Evolutionary conservation across 2,797 vertebrate genomes (phyloP).

Genomic region (Anabacerthia variegaticeps): DNA sequence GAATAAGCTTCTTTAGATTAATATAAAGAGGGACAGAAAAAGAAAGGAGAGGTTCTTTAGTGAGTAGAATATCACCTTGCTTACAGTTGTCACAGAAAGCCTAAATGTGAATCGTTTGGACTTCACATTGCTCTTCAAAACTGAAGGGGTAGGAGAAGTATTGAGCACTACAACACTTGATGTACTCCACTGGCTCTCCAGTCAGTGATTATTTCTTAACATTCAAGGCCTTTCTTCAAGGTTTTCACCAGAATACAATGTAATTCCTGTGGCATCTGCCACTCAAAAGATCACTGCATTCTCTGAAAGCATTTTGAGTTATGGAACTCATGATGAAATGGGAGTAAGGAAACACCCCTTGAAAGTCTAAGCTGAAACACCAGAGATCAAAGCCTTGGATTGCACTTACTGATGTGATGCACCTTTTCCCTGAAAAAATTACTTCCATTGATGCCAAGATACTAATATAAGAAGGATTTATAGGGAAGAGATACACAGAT

Average conservation of each 20-base stretch:
- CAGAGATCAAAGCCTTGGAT: not conserved
- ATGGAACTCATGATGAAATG: not conserved
- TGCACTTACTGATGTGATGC: not conserved
- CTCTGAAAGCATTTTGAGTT: not conserved
- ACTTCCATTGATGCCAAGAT: not conserved
- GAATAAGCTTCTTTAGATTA: not conserved
- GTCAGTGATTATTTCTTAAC: not conserved
- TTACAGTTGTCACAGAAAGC: not conserved
- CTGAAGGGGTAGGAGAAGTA: not conserved
- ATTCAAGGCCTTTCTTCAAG: slow-evolving; percentile 2
- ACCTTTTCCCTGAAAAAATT: not conserved
- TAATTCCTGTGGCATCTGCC: not conserved
- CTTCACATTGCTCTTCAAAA: not conserved
- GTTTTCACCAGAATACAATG: not conserved
- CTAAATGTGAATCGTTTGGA: not conserved
- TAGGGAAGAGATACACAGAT: not conserved
- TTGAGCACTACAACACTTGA: not conserved
- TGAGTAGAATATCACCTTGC: not conserved
- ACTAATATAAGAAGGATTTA: not conserved
- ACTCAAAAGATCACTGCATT: not conserved
- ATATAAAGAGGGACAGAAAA: not conserved
- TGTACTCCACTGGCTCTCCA: not conserved
- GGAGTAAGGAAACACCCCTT: not conserved
- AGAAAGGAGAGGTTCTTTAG: not conserved
- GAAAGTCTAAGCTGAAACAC: not conserved